A percentile compares a stretch with the other conserved stretches of the same genome.
Conservation (phyloP, 1,140 invertebrate genomes). For the Hyles vespertilio region DNA sequence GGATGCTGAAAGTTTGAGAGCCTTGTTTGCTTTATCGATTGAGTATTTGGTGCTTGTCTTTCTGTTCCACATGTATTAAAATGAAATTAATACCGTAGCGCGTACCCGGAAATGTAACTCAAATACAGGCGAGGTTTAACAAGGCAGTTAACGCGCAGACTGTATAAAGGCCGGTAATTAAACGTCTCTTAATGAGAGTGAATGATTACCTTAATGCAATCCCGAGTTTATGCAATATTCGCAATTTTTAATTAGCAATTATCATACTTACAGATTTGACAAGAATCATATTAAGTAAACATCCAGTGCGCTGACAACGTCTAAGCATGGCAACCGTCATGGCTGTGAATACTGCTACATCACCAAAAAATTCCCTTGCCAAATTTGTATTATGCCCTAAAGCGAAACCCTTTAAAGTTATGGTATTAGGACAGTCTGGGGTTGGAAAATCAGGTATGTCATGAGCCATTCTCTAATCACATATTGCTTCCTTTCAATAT, state of each 20-base stretch:
- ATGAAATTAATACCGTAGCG: too few relatives aligned
- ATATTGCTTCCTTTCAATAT: too few relatives aligned
- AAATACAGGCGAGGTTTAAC: too few relatives aligned
- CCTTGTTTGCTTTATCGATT: not conserved
- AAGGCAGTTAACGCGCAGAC: too few relatives aligned
- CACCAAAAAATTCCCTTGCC: conserved; percentile 79
- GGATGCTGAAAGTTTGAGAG: not conserved
- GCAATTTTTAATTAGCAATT: too few relatives aligned
- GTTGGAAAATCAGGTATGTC: conserved; percentile 86
- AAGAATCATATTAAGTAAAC: too few relatives aligned
- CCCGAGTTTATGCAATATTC: not conserved
- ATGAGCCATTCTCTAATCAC: not conserved
- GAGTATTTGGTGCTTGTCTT: too few relatives aligned
- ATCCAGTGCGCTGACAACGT: not conserved
- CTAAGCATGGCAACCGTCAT: conserved; percentile 24
- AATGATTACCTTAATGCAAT: not conserved
- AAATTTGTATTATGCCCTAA: conserved; percentile 78
- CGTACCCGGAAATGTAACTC: too few relatives aligned
- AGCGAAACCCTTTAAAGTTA: conserved; percentile 82
- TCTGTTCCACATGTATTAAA: too few relatives aligned
- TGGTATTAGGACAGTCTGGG: conserved; percentile 85
- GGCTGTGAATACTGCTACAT: conserved; percentile 75
- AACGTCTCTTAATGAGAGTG: not conserved
- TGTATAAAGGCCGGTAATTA: not conserved
- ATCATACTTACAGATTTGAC: too few relatives aligned